Conservation (phyloP, 2,888 invertebrate species). For the Caenorhabditis sp. region DNA sequence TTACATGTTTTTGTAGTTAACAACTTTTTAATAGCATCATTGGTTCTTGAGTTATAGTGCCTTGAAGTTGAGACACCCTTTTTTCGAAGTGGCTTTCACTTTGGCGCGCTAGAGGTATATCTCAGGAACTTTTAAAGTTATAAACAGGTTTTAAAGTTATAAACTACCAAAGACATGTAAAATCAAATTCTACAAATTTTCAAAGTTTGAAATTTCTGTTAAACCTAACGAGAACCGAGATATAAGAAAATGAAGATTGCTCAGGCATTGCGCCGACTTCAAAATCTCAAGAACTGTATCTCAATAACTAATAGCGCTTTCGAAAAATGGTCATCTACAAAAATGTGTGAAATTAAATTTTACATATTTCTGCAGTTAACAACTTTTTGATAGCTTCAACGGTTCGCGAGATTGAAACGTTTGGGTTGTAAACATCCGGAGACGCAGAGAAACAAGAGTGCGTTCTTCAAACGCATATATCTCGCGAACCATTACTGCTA, state of each 20-base stretch:
- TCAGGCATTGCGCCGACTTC: neutral
- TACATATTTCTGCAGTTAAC: neutral
- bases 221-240: no score
- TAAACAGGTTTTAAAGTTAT: no score
- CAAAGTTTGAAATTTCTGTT: no score
- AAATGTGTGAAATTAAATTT: constrained; percentile 1
- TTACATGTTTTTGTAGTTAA: neutral
- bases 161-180: no score
- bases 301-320: no score
- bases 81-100: no score
- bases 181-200: no score
- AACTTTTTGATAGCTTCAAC: neutral
- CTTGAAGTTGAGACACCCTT: neutral
- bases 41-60: neutral
- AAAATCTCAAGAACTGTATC: neutral
- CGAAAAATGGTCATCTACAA: neutral
- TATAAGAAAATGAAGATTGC: no score
- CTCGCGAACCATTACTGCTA: neutral
- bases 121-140: no score
- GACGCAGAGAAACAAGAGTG: no score
- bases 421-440: neutral
- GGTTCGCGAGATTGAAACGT: neutral
- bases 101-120: no score
- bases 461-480: neutral
- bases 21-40: neutral